A percentile compares a stretch with the other conserved stretches of the same genome.
These are phyloP conservation scores for Tautogolabrus adspersus DNA, from an alignment of 2,113 vertebrate species.

Conservation along the genomic window DNA sequence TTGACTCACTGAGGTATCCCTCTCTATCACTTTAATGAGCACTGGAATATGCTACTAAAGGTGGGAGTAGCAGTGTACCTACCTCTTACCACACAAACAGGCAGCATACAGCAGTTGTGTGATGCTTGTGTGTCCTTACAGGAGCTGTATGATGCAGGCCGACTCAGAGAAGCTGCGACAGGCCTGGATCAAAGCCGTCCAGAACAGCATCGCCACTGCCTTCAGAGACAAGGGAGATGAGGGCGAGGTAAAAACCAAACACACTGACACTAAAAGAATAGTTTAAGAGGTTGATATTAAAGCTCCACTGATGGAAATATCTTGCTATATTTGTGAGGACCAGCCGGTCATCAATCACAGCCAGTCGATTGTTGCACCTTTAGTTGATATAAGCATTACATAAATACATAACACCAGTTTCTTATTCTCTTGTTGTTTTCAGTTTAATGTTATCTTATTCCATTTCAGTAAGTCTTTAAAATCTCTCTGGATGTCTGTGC, in stretches of 20 bases:
- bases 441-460: background rate
- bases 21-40: constrained; percentile 21
- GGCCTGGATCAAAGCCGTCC: constrained; percentile 97
- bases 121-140: constrained; percentile 68
- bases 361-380: too few relatives aligned
- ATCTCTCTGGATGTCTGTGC: background rate
- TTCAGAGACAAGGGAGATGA: constrained; percentile 94
- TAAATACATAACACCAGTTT: constrained; percentile 3
- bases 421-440: background rate
- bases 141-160: constrained; percentile 98
- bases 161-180: constrained; percentile 96
- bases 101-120: constrained; percentile 35
- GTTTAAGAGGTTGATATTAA: background rate
- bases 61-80: constrained; percentile 8
- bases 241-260: constrained; percentile 83
- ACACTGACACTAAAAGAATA: background rate
- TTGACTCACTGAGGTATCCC: background rate
- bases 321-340: too few relatives aligned
- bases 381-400: too few relatives aligned
- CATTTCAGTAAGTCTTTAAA: background rate
- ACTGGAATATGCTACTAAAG: constrained; percentile 3
- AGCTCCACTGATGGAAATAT: background rate
- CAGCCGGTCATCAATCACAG: too few relatives aligned
- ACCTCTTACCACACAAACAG: background rate
- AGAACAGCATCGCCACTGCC: constrained; percentile 97